Evolutionary conservation across 2,797 vertebrate genomes (phyloP), one percentile per base, ranked within the genome.

Genomic region (Pangasius larnaudii): DNA sequence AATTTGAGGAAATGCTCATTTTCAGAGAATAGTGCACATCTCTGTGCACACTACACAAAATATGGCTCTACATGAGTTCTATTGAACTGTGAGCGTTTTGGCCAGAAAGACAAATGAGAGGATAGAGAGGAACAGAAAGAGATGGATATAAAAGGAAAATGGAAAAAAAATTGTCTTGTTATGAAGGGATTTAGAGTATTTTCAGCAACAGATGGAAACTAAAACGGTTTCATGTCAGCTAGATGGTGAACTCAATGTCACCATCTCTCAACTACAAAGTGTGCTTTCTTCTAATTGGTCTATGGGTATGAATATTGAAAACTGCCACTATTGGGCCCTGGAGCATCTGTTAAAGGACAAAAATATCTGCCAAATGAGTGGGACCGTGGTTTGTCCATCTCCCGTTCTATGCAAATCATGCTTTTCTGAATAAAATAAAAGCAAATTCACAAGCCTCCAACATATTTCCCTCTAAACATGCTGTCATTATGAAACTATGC

Each of bases 401-500:
- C 69, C n/a, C 13, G 8, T 58, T 82, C 83, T 5, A 42, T 0
- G 10, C 30, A 86, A 89, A 67, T 36, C 80, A 77, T 19, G 30
- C 71, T 49, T 67, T 65, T 79, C 33, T 85, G 79, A 79, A 71
- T n/a, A 78, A 87, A 85, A 2, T 30, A 36, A 77, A 85, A 85
- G 61, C 77, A 85, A 56, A 58, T 74, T 85, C 63, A 86, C 51
- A 49, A 85, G 65, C 42, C 33, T 65, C 39, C 53, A 81, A 72
- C 63, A 79, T 46, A 79, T 86, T 86, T 85, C 36, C 16, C 22
- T 72, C 46, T 80, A 84, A 88, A 88, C 56, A 46, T 51, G 51
- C 19, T 39, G 75, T 87, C 42, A 85, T 71, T 46, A 46, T n/a
- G 22, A 63, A 22, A 10, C 39, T 56, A 22, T 59, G 18, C 16